Evolutionary conservation across 2,113 vertebrate species (phyloP).

Genomic region (Bagarius yarrelli): DNA sequence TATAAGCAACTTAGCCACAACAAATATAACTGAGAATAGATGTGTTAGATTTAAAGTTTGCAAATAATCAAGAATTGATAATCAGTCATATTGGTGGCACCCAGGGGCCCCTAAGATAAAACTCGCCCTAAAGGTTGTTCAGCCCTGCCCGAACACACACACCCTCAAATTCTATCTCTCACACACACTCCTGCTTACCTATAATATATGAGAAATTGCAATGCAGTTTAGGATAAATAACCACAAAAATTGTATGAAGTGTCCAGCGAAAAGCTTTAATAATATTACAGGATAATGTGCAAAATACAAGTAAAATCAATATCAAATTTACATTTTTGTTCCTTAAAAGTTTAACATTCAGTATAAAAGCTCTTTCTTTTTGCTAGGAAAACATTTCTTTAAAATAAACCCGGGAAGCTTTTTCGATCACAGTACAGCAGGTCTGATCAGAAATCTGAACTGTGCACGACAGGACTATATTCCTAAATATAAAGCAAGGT

Average conservation of each 20-base stretch:
- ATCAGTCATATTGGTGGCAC: too few species aligned
- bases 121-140: too few species aligned
- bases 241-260: neutral
- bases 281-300: neutral
- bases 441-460: too few species aligned
- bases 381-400: neutral
- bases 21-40: too few species aligned
- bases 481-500: neutral
- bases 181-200: neutral
- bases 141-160: too few species aligned
- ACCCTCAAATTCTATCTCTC: too few species aligned
- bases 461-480: neutral
- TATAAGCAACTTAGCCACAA: too few species aligned
- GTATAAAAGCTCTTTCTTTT: neutral
- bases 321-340: neutral
- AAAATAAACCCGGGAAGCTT: neutral
- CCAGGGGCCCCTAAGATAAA: too few species aligned
- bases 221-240: neutral
- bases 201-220: neutral
- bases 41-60: too few species aligned
- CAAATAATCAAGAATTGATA: too few species aligned
- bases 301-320: neutral
- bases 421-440: neutral
- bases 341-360: neutral
- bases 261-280: conserved; percentile 9